These are phyloP conservation scores for Latrodectus hesperus DNA, from an alignment of 2,888 invertebrate species.

Conservation along the genomic window DNA sequence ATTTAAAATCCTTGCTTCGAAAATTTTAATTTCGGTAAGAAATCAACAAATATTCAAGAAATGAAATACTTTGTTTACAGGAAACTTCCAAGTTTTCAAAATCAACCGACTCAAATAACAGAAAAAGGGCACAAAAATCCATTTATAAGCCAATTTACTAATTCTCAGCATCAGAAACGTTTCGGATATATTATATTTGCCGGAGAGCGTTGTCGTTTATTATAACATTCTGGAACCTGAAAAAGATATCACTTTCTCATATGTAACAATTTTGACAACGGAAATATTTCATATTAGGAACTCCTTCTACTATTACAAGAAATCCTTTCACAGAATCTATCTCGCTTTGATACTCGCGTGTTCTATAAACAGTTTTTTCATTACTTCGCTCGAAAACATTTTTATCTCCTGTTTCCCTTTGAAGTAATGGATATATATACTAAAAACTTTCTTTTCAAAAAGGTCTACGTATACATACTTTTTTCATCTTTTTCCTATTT, in stretches of 20 bases:
- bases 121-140: no score
- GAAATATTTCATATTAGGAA: slow-evolving; percentile 4
- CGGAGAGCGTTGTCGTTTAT: no score
- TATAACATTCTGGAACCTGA: neutral
- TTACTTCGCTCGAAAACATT: neutral
- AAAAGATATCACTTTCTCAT: neutral
- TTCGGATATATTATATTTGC: no score
- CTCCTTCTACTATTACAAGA: slow-evolving; percentile 2
- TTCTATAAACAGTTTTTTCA: neutral
- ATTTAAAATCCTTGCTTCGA: no score
- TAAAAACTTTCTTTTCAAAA: neutral
- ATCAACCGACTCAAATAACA: no score
- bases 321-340: neutral
- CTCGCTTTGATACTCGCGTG: neutral
- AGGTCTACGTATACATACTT: neutral
- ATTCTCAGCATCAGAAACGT: no score
- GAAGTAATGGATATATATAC: neutral
- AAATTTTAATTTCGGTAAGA: no score
- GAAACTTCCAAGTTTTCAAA: no score
- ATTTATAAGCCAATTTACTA: no score
- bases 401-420: neutral
- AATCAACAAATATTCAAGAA: no score
- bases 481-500: neutral
- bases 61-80: no score
- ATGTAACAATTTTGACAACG: neutral